These are phyloP conservation scores for Pomacea maculata DNA, from an alignment of 1,140 invertebrate genomes.

Conservation along the genomic window DNA sequence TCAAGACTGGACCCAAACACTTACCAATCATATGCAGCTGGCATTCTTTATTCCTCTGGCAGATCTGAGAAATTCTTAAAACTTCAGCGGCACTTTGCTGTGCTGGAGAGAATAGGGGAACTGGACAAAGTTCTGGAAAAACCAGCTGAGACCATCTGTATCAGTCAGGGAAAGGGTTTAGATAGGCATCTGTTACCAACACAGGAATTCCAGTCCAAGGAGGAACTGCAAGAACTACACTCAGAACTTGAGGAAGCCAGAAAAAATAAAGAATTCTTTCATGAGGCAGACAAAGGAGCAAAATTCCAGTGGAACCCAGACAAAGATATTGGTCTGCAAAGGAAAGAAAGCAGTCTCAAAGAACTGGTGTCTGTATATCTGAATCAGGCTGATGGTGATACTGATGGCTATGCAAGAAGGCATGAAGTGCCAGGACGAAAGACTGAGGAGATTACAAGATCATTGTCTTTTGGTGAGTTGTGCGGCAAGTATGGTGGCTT, in stretches of 20 bases:
- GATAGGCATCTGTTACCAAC: background rate
- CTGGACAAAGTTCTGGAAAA: slow-evolving; percentile 66
- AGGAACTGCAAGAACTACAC: slow-evolving; percentile 82
- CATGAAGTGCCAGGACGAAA: background rate
- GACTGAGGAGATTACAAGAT: slow-evolving; percentile 11
- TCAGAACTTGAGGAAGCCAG: slow-evolving; percentile 81
- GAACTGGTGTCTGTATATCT: background rate
- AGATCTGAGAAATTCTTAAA: slow-evolving; percentile 85
- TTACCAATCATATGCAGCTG: slow-evolving; percentile 66
- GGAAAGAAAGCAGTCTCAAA: slow-evolving; percentile 38
- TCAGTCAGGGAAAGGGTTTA: background rate
- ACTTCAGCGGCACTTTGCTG: slow-evolving; percentile 85
- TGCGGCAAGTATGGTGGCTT: slow-evolving; percentile 13
- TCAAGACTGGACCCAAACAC: slow-evolving; percentile 57
- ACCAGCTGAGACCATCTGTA: too few species aligned
- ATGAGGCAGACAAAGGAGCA: slow-evolving; percentile 76
- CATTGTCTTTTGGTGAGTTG: slow-evolving; percentile 27
- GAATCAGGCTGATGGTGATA: background rate
- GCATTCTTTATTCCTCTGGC: slow-evolving; percentile 76
- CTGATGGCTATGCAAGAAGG: background rate
- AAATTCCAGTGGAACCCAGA: slow-evolving; percentile 75
- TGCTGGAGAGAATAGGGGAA: slow-evolving; percentile 84
- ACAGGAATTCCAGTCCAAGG: slow-evolving; percentile 81
- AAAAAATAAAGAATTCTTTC: slow-evolving; percentile 84
- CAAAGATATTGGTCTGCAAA: slow-evolving; percentile 80